Conservation (phyloP, 2,888 invertebrate species). For the Drosophila nr. fundita region DNA sequence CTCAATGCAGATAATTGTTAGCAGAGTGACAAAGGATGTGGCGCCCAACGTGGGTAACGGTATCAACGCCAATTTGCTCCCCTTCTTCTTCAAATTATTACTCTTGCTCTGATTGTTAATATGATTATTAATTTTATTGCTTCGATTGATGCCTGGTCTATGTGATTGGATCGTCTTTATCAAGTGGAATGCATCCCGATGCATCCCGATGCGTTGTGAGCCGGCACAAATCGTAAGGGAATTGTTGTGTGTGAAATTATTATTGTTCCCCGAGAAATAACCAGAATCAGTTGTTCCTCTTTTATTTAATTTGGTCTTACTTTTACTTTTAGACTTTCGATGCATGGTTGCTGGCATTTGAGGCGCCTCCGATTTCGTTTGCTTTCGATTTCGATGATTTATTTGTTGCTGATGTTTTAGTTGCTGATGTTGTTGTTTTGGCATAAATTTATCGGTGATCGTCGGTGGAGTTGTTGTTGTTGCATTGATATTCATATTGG, state of each 20-base stretch:
- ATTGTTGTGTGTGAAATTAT: neutral
- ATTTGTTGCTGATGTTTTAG: constrained; percentile 4
- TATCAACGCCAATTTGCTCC: constrained; percentile 72
- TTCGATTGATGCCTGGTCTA: constrained; percentile 18
- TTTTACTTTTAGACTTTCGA: constrained; percentile 69
- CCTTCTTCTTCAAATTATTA: neutral
- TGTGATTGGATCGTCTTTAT: neutral
- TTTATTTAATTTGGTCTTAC: constrained; percentile 35
- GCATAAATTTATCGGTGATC: constrained; percentile 25
- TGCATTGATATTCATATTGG: neutral
- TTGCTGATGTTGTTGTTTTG: constrained; percentile 24
- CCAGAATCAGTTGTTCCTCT: neutral
- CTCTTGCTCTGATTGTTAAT: neutral
- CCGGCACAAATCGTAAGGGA: neutral
- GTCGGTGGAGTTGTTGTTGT: constrained; percentile 15
- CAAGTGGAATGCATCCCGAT: constrained; percentile 6
- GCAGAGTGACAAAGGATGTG: constrained; percentile 86
- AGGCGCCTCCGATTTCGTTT: constrained; percentile 19
- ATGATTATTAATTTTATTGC: constrained; percentile 14
- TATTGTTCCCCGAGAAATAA: neutral
- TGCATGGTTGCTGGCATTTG: constrained; percentile 53
- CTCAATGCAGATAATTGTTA: constrained; percentile 87
- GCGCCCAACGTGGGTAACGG: constrained; percentile 83
- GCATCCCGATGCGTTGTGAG: constrained; percentile 1
- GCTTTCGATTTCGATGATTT: constrained; percentile 31